phyloP scores from a whole-genome alignment of 2,113 vertebrate genomes.

The Furnarius figulus region DNA sequence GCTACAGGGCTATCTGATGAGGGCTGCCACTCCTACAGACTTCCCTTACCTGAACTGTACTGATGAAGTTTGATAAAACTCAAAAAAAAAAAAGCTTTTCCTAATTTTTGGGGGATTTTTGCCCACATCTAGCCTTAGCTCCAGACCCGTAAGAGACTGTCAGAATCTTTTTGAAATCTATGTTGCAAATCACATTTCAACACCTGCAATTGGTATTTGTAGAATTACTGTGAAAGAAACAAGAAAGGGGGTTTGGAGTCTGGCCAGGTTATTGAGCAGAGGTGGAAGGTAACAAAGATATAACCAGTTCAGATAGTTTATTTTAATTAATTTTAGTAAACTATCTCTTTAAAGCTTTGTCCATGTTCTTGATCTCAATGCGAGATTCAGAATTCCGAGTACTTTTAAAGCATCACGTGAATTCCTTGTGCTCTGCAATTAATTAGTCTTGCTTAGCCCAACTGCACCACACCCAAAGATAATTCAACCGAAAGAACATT shows the following conservation, averaged over 20 bases:
- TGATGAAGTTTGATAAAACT: neutral
- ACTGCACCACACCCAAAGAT: conserved; percentile 8
- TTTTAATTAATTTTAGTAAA: neutral
- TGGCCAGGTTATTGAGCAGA: neutral
- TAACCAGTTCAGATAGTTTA: neutral
- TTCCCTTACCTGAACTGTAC: neutral
- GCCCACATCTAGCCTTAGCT: neutral
- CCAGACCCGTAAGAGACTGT: neutral
- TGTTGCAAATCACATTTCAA: neutral
- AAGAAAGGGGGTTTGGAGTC: neutral
- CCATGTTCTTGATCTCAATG: neutral
- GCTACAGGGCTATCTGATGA: neutral
- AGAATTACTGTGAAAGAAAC: neutral
- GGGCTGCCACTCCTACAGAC: neutral
- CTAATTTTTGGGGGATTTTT: neutral
- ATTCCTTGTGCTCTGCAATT: neutral
- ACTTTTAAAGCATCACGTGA: neutral
- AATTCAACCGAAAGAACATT: neutral
- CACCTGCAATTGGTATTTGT: neutral
- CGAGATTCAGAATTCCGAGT: neutral
- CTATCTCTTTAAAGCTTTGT: neutral
- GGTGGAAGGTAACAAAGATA: neutral
- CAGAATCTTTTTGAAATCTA: neutral
- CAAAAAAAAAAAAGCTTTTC: neutral
- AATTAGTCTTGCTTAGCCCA: neutral